Evolutionary conservation across 2,888 invertebrate species (phyloP).

Genomic region (Watsonalla binaria): DNA sequence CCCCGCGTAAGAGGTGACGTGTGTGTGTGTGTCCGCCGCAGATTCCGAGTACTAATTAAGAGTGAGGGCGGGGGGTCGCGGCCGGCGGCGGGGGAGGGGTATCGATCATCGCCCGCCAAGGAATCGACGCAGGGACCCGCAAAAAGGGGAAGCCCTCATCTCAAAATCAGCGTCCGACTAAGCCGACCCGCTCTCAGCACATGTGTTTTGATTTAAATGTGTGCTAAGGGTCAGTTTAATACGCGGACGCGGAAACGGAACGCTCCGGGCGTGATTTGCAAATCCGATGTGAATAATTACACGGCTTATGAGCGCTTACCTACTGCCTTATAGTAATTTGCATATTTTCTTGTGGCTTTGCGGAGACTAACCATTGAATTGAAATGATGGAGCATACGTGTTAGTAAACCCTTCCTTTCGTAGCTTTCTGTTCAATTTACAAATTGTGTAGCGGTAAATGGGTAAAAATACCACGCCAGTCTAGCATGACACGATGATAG

Average conservation of each 20-base stretch:
- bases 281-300: constrained; percentile 78
- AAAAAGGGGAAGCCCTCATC: constrained; percentile 76
- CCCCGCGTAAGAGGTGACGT: constrained; percentile 35
- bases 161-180: constrained; percentile 73
- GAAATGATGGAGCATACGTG: constrained; percentile 33
- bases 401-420: constrained; percentile 11
- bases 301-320: constrained; percentile 76
- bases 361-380: constrained; percentile 41
- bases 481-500: constrained; percentile 15
- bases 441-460: too few relatives aligned
- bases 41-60: constrained; percentile 92
- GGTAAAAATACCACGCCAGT: constrained; percentile 21
- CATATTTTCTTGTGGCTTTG: constrained; percentile 76
- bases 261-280: constrained; percentile 72
- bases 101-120: constrained; percentile 77
- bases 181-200: constrained; percentile 72
- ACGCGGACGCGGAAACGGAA: constrained; percentile 64
- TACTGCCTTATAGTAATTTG: constrained; percentile 76
- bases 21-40: constrained; percentile 87
- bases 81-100: constrained; percentile 67
- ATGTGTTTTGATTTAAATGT: constrained; percentile 77
- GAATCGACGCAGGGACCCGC: constrained; percentile 77
- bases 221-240: constrained; percentile 74
- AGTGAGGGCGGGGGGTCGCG: constrained; percentile 80
- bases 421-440: too few relatives aligned